A percentile compares a stretch with the other conserved stretches of the same genome.
Conservation (phyloP, 1,140 invertebrate species). For the Drosophila pallidifrons region DNA sequence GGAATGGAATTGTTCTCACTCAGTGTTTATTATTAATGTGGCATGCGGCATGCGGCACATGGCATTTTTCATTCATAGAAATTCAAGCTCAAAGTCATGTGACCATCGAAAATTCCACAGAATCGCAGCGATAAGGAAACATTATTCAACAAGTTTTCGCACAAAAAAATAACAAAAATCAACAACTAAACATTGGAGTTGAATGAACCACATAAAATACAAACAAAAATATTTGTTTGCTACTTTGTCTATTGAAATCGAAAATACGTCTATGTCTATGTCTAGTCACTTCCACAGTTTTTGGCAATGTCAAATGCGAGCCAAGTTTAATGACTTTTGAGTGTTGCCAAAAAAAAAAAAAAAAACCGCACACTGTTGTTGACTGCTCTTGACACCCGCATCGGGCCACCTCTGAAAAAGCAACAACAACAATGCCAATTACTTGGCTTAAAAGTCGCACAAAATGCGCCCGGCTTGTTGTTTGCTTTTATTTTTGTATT, state of each 20-base stretch:
- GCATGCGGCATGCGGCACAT: conserved; percentile 36
- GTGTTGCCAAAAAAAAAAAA: conserved; percentile 29
- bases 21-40: conserved; percentile 24
- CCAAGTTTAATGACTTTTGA: conserved; percentile 54
- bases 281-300: conserved; percentile 15
- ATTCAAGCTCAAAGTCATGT: conserved; percentile 33
- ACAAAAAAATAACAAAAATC: conserved; percentile 11
- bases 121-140: conserved; percentile 7
- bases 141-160: conserved; percentile 25
- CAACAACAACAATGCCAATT: conserved; percentile 27
- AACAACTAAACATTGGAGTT: conserved; percentile 19
- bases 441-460: conserved; percentile 20
- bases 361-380: conserved; percentile 33
- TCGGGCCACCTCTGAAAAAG: neutral
- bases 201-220: conserved; percentile 38
- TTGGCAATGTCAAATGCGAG: conserved; percentile 52
- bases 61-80: conserved; percentile 52
- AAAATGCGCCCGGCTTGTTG: conserved; percentile 25
- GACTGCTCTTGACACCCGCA: conserved; percentile 56
- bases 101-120: conserved; percentile 28
- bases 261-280: conserved; percentile 22
- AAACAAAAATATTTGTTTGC: conserved; percentile 1
- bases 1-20: conserved; percentile 20
- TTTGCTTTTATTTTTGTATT: conserved; percentile 1
- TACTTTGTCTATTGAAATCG: conserved; percentile 30